Evolutionary conservation across 1,140 invertebrate genomes (phyloP).

Genomic region (Drosophila malerkotliana): DNA sequence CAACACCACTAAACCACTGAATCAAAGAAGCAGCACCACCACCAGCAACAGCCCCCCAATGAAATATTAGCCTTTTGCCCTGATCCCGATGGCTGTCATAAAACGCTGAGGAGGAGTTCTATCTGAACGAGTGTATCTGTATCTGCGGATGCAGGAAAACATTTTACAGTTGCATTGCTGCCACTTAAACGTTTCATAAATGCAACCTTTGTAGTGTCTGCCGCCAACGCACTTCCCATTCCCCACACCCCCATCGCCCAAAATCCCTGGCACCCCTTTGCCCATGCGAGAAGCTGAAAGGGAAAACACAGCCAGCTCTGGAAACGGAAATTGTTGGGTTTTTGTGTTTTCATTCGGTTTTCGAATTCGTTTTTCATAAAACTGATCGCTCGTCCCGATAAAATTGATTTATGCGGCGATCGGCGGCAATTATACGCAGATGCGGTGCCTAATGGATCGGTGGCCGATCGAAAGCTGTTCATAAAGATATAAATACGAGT

Average conservation of each 20-base stretch:
- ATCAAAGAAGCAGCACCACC: conserved; percentile 11
- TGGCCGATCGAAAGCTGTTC: conserved; percentile 49
- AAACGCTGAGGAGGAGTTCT: conserved; percentile 45
- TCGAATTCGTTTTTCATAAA: conserved; percentile 69
- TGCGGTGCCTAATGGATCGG: conserved; percentile 80
- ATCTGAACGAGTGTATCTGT: conserved; percentile 46
- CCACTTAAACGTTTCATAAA: conserved; percentile 82
- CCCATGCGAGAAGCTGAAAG: conserved; percentile 57
- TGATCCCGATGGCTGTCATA: conserved; percentile 63
- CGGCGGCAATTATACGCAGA: conserved; percentile 80
- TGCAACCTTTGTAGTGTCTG: conserved; percentile 78
- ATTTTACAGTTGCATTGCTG: conserved; percentile 78
- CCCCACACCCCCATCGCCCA: neutral
- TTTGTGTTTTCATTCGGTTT: conserved; percentile 60
- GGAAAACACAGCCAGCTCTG: conserved; percentile 51
- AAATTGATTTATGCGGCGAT: conserved; percentile 82
- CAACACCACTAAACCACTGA: conserved; percentile 44
- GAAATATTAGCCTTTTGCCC: conserved; percentile 74
- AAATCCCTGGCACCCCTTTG: conserved; percentile 39
- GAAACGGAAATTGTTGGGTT: conserved; percentile 75
- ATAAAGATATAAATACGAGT: conserved; percentile 46
- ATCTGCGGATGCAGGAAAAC: conserved; percentile 59
- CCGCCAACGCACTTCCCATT: conserved; percentile 38
- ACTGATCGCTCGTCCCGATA: conserved; percentile 77
- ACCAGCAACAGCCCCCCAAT: conserved; percentile 51